Conservation (phyloP, 2,113 vertebrate species). For the Ochotona curzoniae region DNA sequence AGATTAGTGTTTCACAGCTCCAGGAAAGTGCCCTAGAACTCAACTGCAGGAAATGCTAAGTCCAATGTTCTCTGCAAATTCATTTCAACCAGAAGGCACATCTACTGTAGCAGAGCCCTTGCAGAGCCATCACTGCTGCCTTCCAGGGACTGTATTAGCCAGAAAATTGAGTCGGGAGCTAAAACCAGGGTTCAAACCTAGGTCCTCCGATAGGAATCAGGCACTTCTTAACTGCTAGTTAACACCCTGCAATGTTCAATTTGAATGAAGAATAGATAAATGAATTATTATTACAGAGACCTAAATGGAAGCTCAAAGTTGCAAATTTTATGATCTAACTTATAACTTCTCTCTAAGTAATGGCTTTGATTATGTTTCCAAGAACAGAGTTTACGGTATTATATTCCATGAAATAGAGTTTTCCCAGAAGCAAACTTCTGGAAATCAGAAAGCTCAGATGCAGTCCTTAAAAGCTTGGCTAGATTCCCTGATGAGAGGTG, state of each 20-base stretch:
- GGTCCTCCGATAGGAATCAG: too few relatives aligned
- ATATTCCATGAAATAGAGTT: background rate
- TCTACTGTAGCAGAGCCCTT: conserved; percentile 27
- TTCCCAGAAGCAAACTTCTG: background rate
- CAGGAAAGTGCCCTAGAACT: background rate
- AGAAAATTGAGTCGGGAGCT: too few relatives aligned
- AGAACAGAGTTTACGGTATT: background rate
- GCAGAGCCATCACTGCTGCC: background rate
- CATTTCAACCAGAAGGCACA: background rate
- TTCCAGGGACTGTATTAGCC: too few relatives aligned
- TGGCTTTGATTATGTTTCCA: background rate
- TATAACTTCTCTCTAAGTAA: background rate
- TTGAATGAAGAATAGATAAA: conserved; percentile 46
- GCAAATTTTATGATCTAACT: background rate
- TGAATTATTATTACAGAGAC: background rate
- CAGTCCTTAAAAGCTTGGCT: background rate
- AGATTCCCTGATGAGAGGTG: background rate
- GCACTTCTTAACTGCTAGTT: too few relatives aligned
- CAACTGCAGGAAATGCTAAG: background rate
- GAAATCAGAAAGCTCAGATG: background rate
- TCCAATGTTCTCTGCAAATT: background rate
- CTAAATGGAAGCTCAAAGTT: background rate
- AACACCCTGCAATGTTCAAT: background rate
- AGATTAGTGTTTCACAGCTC: background rate
- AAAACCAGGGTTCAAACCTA: too few relatives aligned